Conservation (phyloP, 2,113 vertebrate species). For the Monopterus albus region DNA sequence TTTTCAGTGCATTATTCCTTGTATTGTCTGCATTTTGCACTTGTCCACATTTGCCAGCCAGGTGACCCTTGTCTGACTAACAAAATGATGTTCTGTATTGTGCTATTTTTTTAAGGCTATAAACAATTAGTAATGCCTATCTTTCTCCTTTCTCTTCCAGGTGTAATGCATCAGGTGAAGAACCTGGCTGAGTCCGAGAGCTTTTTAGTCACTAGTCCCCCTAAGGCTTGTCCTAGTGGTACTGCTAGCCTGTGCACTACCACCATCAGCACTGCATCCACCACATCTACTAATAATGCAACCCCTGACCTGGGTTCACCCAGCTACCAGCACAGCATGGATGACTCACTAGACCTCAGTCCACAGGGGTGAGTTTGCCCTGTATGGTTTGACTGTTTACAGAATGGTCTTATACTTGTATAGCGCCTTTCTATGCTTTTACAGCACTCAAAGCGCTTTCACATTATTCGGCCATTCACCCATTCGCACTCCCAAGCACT, state of each 20-base stretch:
- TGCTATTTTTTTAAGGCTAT: not conserved
- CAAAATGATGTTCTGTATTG: not conserved
- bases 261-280: slow-evolving; percentile 91
- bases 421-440: no score
- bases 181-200: slow-evolving; percentile 96
- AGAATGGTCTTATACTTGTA: not conserved
- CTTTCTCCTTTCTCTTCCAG: slow-evolving; percentile 73
- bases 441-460: no score
- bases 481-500: no score
- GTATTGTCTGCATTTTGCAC: not conserved
- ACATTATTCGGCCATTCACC: no score
- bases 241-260: slow-evolving; percentile 90
- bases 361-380: slow-evolving; percentile 91
- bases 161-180: slow-evolving; percentile 99
- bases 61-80: not conserved
- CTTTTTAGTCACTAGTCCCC: slow-evolving; percentile 91
- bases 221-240: slow-evolving; percentile 94
- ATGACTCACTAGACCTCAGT: slow-evolving; percentile 97
- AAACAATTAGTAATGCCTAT: not conserved
- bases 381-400: slow-evolving; percentile 19
- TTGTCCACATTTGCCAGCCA: not conserved
- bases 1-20: not conserved
- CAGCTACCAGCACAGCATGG: slow-evolving; percentile 96
- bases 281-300: slow-evolving; percentile 88
- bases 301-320: slow-evolving; percentile 93